Evolutionary conservation across 2,113 vertebrate genomes (phyloP).

Genomic region (Hemibagrus wyckioides): DNA sequence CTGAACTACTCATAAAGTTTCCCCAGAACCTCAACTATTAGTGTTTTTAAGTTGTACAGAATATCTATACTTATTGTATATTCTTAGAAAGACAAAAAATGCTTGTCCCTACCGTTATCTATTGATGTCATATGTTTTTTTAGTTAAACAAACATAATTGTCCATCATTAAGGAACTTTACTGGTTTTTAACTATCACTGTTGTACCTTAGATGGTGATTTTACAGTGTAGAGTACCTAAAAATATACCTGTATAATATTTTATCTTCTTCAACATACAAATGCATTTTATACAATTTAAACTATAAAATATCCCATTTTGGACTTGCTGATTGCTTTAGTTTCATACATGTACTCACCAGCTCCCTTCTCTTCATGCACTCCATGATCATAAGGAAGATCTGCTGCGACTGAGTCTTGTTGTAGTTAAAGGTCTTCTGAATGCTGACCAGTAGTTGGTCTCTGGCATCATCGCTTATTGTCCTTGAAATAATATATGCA

Average conservation of each 20-base stretch:
- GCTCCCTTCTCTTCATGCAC: slow-evolving; percentile 97
- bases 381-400: slow-evolving; percentile 90
- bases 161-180: background rate
- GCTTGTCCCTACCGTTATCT: no score
- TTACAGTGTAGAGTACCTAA: background rate
- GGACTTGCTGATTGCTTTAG: background rate
- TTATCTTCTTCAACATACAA: background rate
- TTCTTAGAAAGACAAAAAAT: no score
- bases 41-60: background rate
- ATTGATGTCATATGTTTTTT: no score
- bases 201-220: background rate
- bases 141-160: no score
- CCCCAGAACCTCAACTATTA: background rate
- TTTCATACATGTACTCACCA: slow-evolving; percentile 80
- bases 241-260: background rate
- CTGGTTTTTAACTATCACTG: background rate
- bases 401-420: slow-evolving; percentile 88
- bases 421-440: slow-evolving; percentile 97
- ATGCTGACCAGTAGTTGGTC: slow-evolving; percentile 96
- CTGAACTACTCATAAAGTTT: background rate
- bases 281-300: background rate
- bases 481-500: slow-evolving; percentile 65
- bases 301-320: background rate
- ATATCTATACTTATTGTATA: no score
- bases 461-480: slow-evolving; percentile 86